These are phyloP conservation scores for Melieria omissa DNA, from an alignment of 2,888 invertebrate species.

Conservation along the genomic window DNA sequence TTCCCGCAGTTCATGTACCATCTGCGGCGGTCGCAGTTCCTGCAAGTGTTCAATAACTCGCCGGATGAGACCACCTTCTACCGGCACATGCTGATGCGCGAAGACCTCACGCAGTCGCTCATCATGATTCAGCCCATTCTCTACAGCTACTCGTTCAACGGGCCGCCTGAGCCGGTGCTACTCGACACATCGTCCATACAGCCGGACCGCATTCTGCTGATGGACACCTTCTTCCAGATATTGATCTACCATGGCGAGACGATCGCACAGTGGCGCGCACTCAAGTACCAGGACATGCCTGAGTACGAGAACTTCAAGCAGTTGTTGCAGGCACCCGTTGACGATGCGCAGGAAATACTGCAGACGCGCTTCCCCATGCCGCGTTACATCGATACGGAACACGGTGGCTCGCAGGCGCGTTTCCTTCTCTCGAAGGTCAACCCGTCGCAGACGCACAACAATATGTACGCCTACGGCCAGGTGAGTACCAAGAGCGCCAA, in stretches of 20 bases:
- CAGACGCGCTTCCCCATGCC: slow-evolving; percentile 98
- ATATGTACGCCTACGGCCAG: slow-evolving; percentile 95
- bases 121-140: slow-evolving; percentile 99
- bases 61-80: slow-evolving; percentile 99
- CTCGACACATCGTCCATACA: slow-evolving; percentile 98
- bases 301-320: slow-evolving; percentile 99
- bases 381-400: slow-evolving; percentile 98
- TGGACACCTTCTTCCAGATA: slow-evolving; percentile 99
- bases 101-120: slow-evolving; percentile 95
- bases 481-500: slow-evolving; percentile 49
- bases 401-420: slow-evolving; percentile 99
- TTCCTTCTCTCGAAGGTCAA: slow-evolving; percentile 99
- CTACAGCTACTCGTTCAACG: slow-evolving; percentile 98
- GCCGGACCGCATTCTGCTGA: slow-evolving; percentile 94
- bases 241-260: slow-evolving; percentile 99
- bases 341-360: slow-evolving; percentile 97
- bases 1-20: slow-evolving; percentile 99
- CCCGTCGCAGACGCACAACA: slow-evolving; percentile 99
- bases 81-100: slow-evolving; percentile 96
- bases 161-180: slow-evolving; percentile 96
- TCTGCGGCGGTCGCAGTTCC: slow-evolving; percentile 95
- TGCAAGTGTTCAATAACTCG: slow-evolving; percentile 99
- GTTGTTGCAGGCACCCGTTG: slow-evolving; percentile 89
- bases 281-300: slow-evolving; percentile 95
- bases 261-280: slow-evolving; percentile 95